These are phyloP conservation scores for Xyrichtys novacula DNA, from an alignment of 2,797 vertebrate genomes.

Conservation along the genomic window DNA sequence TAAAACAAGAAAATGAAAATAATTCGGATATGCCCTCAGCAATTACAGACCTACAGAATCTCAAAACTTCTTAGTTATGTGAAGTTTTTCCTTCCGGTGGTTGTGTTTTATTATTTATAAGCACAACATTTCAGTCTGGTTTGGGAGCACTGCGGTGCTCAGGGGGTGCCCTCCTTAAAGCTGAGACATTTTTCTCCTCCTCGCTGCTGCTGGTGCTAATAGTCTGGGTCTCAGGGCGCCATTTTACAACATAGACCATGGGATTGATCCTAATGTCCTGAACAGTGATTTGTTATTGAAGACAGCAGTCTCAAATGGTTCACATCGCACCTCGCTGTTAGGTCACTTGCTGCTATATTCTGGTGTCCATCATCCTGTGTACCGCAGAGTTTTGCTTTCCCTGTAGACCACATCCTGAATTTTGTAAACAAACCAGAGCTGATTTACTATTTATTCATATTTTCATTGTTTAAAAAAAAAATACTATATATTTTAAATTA, in stretches of 20 bases:
- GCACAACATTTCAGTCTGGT: slow-evolving; percentile 21
- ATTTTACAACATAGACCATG: slow-evolving; percentile 28
- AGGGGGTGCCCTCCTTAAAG: slow-evolving; percentile 17
- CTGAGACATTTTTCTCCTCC: slow-evolving; percentile 19
- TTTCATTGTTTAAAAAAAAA: no score
- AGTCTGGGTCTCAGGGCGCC: slow-evolving; percentile 26
- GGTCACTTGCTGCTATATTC: slow-evolving; percentile 44
- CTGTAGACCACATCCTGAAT: not conserved
- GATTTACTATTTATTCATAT: no score
- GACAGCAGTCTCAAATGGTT: slow-evolving; percentile 35
- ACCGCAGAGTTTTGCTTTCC: slow-evolving; percentile 7
- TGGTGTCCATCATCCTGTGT: slow-evolving; percentile 40
- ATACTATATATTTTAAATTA: no score
- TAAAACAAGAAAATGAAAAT: slow-evolving; percentile 4
- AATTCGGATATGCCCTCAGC: slow-evolving; percentile 16
- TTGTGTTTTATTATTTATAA: slow-evolving; percentile 53
- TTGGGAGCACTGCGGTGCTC: slow-evolving; percentile 20
- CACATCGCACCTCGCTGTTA: slow-evolving; percentile 40
- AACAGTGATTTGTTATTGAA: slow-evolving; percentile 51
- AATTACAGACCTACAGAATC: slow-evolving; percentile 3
- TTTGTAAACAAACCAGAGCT: slow-evolving; percentile 6
- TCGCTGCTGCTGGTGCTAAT: slow-evolving; percentile 22
- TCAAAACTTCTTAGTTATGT: slow-evolving; percentile 36
- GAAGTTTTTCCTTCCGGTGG: slow-evolving; percentile 20
- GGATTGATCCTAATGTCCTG: slow-evolving; percentile 44